Evolutionary conservation across 2,113 vertebrate species (phyloP).

Genomic region (Lates calcarifer): DNA sequence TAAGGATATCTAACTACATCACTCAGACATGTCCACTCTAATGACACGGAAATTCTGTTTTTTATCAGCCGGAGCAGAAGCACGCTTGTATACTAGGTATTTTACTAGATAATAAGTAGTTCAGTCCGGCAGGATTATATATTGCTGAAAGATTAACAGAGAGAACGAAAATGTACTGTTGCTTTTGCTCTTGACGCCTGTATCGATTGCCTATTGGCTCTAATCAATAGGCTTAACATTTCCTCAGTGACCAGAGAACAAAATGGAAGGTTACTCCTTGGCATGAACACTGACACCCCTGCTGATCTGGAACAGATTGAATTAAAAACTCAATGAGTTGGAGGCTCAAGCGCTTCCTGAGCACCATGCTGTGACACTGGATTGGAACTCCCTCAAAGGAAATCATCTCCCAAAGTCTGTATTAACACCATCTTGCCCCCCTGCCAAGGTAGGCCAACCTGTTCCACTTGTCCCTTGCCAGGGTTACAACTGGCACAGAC

Average conservation of each 20-base stretch:
- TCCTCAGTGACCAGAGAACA: slow-evolving; percentile 46
- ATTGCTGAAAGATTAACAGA: neutral
- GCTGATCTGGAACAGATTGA: slow-evolving; percentile 74
- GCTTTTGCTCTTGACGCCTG: neutral
- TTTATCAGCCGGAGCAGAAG: slow-evolving; percentile 22
- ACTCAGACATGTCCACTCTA: slow-evolving; percentile 32
- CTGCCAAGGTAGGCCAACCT: slow-evolving; percentile 63
- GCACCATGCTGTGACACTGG: slow-evolving; percentile 61
- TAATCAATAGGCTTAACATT: slow-evolving; percentile 51
- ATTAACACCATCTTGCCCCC: slow-evolving; percentile 67
- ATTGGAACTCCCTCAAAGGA: slow-evolving; percentile 79
- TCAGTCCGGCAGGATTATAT: neutral
- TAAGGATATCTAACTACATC: neutral
- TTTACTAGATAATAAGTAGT: slow-evolving; percentile 18
- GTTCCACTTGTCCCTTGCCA: slow-evolving; percentile 60
- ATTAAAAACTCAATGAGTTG: slow-evolving; percentile 77
- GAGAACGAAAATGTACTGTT: neutral
- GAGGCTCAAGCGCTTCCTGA: slow-evolving; percentile 63
- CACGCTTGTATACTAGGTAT: neutral
- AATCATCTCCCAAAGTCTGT: slow-evolving; percentile 71
- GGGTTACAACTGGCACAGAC: slow-evolving; percentile 57
- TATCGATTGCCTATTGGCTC: slow-evolving; percentile 54
- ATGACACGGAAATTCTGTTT: slow-evolving; percentile 36
- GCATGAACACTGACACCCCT: slow-evolving; percentile 33
- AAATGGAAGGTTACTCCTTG: slow-evolving; percentile 51